Evolutionary conservation across 2,797 vertebrate genomes (phyloP), one percentile per base, ranked within the genome.

Genomic region (Sandelia bainsii): DNA sequence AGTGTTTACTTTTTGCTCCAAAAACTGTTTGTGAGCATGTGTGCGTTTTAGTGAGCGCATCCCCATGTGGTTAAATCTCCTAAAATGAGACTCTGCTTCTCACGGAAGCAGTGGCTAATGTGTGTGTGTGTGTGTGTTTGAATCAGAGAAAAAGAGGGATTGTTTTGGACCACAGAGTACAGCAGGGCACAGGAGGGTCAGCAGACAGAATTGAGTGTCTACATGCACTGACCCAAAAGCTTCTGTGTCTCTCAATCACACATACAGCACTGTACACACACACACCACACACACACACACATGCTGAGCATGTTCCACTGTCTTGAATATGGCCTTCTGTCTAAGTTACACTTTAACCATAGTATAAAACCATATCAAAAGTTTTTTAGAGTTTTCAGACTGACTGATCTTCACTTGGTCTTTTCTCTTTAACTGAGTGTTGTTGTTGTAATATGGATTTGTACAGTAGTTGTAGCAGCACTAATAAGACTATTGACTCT

Each of bases 1-100:
- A 49, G 61, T 20, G 20, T 32, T 29, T 50, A 3, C 49, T 59
- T 78, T 68, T 46, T 23, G 16, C 20, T 39, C 44, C 50, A 13
- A 9, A 45, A 45, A 50, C 10, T 73, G 48, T 57, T 19, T 75
- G 53, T 42, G 39, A 54, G 46, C 20, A 42, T 46, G 22, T 59
- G 29, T 67, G 57, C 53, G 23, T 85, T 75, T 79, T 39, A 75
- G 75, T 68, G 60, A 89, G 77, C 78, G 86, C 85, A 82, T 87
- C 77, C 74, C 48, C 62, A 73, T 72, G 70, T 44, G 74, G 56
- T 73, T 77, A 77, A 82, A 65, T 77, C 61, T 61, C 40, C 34
- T 79, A 75, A 90, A 77, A 79, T 59, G 23, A 74, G 70, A 75
- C 67, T 23, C 62, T n/a, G 57, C 71, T 91, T 86, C 58, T 76